phyloP scores from a whole-genome alignment of 2,797 vertebrate species.

The Poeciliopsis turneri region DNA sequence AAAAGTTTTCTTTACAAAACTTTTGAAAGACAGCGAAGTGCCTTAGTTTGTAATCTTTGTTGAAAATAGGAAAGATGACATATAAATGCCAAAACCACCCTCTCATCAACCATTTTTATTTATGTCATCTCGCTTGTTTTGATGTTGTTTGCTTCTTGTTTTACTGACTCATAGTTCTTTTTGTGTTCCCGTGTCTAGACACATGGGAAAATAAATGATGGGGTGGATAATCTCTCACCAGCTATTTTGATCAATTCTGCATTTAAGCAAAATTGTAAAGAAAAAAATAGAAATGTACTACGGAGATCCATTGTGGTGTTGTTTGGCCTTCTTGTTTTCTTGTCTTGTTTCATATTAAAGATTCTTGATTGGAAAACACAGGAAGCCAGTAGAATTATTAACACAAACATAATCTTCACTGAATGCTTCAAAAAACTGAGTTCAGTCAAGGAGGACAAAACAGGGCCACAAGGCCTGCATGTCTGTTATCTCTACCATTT shows the following conservation, averaged over 20 bases:
- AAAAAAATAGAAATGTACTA: not conserved
- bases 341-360: not conserved
- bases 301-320: not conserved
- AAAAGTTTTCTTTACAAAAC: not conserved
- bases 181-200: too few species aligned
- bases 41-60: not conserved
- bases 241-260: not conserved
- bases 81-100: not conserved
- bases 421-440: not conserved
- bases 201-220: not conserved
- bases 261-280: not conserved
- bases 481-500: slow-evolving; percentile 38
- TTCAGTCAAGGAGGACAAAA: slow-evolving; percentile 28
- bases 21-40: not conserved
- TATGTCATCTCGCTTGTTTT: not conserved
- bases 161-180: not conserved
- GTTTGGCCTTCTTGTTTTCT: not conserved
- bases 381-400: not conserved
- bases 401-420: slow-evolving; percentile 6
- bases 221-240: not conserved
- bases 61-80: not conserved
- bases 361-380: not conserved
- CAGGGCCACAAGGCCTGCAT: slow-evolving; percentile 18
- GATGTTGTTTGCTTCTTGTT: not conserved
- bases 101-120: not conserved